phyloP scores from a whole-genome alignment of 2,113 vertebrate genomes.

The Stegostoma tigrinum region DNA sequence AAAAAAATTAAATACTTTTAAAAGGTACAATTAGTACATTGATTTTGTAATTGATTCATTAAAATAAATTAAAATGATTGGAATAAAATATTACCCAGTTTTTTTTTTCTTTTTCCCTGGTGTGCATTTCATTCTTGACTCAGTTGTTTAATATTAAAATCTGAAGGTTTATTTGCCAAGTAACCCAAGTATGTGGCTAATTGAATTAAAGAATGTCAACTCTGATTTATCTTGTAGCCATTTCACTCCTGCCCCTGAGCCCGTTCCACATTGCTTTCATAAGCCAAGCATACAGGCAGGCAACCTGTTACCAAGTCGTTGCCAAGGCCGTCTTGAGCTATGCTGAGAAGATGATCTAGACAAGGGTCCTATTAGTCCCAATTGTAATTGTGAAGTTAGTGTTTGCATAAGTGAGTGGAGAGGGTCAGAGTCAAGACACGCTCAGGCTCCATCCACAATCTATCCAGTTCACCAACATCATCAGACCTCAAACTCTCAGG shows the following conservation, averaged over 20 bases:
- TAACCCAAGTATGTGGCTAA: conserved; percentile 30
- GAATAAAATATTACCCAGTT: conserved; percentile 12
- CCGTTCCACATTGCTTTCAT: conserved; percentile 6
- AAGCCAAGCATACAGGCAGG: not conserved
- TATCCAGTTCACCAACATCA: not conserved
- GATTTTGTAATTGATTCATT: conserved; percentile 36
- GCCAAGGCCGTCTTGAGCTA: conserved; percentile 22
- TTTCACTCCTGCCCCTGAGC: conserved; percentile 5
- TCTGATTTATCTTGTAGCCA: conserved; percentile 26
- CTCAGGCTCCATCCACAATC: not conserved
- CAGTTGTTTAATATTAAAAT: conserved; percentile 37
- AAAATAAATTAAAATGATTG: conserved; percentile 32
- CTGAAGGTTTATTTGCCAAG: conserved; percentile 33
- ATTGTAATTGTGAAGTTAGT: not conserved
- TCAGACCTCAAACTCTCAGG: not conserved
- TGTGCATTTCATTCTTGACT: not conserved
- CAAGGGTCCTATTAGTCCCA: not conserved
- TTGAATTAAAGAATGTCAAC: conserved; percentile 35
- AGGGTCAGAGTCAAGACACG: not conserved
- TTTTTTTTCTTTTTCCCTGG: not conserved
- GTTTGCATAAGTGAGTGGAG: not conserved
- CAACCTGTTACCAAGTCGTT: not conserved
- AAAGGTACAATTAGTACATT: conserved; percentile 36
- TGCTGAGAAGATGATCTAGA: not conserved
- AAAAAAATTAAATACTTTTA: conserved; percentile 37